Evolutionary conservation across 2,113 vertebrate species (phyloP), one percentile per base, ranked within the genome.

Genomic region (Origma solitaria): DNA sequence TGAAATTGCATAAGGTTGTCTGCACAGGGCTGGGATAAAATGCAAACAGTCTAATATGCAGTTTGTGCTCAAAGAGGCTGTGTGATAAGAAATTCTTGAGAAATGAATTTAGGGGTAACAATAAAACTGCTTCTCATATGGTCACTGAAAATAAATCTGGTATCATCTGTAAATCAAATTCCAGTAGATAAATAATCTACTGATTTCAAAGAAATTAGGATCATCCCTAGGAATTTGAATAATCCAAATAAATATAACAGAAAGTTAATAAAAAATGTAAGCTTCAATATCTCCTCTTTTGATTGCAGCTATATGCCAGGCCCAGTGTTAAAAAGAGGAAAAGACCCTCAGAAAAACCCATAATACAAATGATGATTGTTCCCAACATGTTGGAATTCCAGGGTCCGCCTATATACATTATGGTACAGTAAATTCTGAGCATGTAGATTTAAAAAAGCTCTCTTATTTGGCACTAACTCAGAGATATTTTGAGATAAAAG

Each of bases 401-500:
- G 53, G 49, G 58, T 71, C 62, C 91, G 11, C 14, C 18, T 61
- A 18, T 50, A 25, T 1, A 1, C 9, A 16, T 42, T 54, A 51
- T 38, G 40, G 20, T 44, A 78, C 1, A 6, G 49, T 71, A 87
- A 87, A 91, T 84, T 33, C 73, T 37, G 40, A 87, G 49, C 10
- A 51, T 11, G 57, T 56, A 85, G 64, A 82, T 91, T 91, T 81
- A 68, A 68, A 81, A 87, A 31, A 89, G 9, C 15, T 94, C n/a
- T 80, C 69, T 87, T 60, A 42, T 86, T 92, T 87, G 73, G 37
- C 78, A 91, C 35, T 79, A 37, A 89, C 33, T 70, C 47, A 53
- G 51, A 86, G 49, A 50, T 82, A 68, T 89, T 91, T 84, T 78
- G 84, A 87, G 81, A 92, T 83, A 87, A 92, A 96, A 96, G 42